Conservation (phyloP, 2,113 vertebrate species). For the Vidua macroura region DNA sequence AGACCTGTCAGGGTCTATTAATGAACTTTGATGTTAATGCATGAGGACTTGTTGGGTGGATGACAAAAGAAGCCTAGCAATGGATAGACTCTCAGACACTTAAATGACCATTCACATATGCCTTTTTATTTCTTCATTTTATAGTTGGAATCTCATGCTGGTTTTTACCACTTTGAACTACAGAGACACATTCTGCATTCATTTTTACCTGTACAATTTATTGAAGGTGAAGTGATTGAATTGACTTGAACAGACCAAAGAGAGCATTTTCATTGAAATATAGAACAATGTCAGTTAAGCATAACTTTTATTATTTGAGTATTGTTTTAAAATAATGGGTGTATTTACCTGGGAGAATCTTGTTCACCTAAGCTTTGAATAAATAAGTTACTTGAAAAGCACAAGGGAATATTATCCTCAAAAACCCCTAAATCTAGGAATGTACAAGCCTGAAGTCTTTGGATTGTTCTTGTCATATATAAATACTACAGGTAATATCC, state of each 20-base stretch:
- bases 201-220: background rate
- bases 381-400: background rate
- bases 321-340: background rate
- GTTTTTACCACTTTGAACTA: background rate
- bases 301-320: background rate
- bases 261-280: background rate
- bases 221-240: background rate
- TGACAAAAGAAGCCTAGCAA: background rate
- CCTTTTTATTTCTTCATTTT: background rate
- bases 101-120: background rate
- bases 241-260: background rate
- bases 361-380: background rate
- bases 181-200: background rate
- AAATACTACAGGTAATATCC: background rate
- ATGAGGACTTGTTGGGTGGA: background rate
- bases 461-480: background rate
- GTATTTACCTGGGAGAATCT: background rate
- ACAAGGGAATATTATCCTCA: background rate
- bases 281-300: background rate
- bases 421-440: background rate
- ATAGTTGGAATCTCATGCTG: background rate
- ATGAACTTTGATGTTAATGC: background rate
- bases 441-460: background rate
- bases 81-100: background rate
- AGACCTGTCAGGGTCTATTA: background rate